Conservation (phyloP, 2,797 vertebrate genomes). For the Pipistrellus kuhlii region DNA sequence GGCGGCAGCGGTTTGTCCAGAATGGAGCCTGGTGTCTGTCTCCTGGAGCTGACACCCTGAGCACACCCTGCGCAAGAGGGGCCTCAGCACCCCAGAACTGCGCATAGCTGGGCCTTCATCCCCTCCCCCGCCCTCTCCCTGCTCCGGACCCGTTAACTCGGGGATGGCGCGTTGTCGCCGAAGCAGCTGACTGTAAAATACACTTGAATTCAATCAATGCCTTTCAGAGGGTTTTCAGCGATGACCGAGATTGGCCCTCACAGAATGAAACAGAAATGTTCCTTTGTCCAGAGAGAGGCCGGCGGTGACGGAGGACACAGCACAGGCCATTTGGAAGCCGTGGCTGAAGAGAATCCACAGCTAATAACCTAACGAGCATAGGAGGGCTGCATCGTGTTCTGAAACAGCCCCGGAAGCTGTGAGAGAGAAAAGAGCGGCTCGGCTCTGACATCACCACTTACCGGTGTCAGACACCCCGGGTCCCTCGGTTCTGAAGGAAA, state of each 20-base stretch:
- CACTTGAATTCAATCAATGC: conserved; percentile 44
- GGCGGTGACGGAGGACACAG: neutral
- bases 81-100: neutral
- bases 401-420: neutral
- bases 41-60: neutral
- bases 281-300: conserved; percentile 61
- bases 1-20: neutral
- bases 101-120: neutral
- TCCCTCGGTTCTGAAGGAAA: conserved; percentile 40
- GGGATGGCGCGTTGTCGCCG: fast-evolving
- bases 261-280: conserved; percentile 55
- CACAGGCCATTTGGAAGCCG: neutral
- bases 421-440: neutral
- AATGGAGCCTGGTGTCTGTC: neutral
- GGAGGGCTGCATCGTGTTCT: neutral
- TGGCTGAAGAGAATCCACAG: neutral
- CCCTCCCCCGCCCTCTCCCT: fast-evolving
- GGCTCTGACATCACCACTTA: neutral
- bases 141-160: neutral
- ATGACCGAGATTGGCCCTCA: conserved; percentile 42
- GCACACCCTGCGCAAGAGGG: fast-evolving
- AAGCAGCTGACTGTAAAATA: conserved; percentile 33
- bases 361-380: neutral
- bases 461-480: conserved; percentile 49
- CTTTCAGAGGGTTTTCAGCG: conserved; percentile 55